Percentiles rank a stretch among this genome's conserved stretches.
Conservation (phyloP, 2,113 vertebrate species). For the Chaenocephalus aceratus region DNA sequence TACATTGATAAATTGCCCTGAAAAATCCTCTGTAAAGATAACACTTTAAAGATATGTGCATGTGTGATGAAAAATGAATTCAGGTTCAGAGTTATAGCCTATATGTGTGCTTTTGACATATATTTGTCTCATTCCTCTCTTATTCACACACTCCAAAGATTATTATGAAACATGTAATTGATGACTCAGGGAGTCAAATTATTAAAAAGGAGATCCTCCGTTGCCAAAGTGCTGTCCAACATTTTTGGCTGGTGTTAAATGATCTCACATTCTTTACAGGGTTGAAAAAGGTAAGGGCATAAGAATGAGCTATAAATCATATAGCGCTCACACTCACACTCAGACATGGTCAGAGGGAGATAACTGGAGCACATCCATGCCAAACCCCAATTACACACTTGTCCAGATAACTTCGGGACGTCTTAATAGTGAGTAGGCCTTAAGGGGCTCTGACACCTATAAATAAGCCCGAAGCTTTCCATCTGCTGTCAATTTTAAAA, state of each 20-base stretch:
- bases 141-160: neutral
- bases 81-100: conserved; percentile 5
- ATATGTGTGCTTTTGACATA: conserved; percentile 10
- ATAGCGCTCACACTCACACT: neutral
- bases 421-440: conserved; percentile 66
- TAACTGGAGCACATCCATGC: conserved; percentile 40
- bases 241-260: conserved; percentile 11
- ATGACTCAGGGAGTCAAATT: conserved; percentile 20
- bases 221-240: conserved; percentile 22
- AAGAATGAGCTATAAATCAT: conserved; percentile 12
- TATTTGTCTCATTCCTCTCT: conserved; percentile 20
- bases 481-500: conserved; percentile 65
- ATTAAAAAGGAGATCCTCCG: conserved; percentile 19
- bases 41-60: neutral
- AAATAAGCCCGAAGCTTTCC: conserved; percentile 56
- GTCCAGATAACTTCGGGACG: conserved; percentile 53
- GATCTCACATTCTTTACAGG: neutral
- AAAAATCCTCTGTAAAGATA: neutral
- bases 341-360: conserved; percentile 15
- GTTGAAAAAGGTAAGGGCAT: neutral
- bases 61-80: conserved; percentile 3
- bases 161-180: conserved; percentile 12
- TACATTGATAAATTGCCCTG: neutral
- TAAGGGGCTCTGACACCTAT: conserved; percentile 56
- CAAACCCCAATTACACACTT: conserved; percentile 78